Conservation (phyloP, 2,888 invertebrate genomes). For the Eupithecia subfuscata region DNA sequence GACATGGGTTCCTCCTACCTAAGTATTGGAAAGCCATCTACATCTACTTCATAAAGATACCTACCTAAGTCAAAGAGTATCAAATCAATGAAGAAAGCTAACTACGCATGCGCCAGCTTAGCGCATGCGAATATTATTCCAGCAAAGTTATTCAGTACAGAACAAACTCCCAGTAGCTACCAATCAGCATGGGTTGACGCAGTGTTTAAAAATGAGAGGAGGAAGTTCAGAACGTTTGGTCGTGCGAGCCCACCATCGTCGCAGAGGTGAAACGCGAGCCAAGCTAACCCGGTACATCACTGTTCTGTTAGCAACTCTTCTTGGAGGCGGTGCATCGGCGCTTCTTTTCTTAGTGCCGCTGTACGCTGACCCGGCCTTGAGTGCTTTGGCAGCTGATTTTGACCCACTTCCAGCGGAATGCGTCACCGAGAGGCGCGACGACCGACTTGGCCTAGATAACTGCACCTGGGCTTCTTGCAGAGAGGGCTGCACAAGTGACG, state of each 20-base stretch:
- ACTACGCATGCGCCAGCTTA: constrained; percentile 60
- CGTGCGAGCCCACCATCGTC: constrained; percentile 65
- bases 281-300: constrained; percentile 77
- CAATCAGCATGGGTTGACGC: constrained; percentile 78
- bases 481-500: constrained; percentile 92
- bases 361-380: constrained; percentile 81
- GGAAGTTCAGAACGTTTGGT: constrained; percentile 79
- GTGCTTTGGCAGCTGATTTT: constrained; percentile 89
- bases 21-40: neutral
- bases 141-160: constrained; percentile 43
- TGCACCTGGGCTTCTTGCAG: constrained; percentile 92
- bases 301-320: constrained; percentile 72
- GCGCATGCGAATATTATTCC: constrained; percentile 54
- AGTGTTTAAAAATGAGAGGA: constrained; percentile 74
- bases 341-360: constrained; percentile 79
- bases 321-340: constrained; percentile 78
- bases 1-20: neutral
- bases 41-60: neutral
- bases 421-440: constrained; percentile 88
- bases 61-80: neutral
- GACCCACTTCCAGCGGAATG: constrained; percentile 89
- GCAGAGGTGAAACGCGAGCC: constrained; percentile 74
- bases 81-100: constrained; percentile 25
- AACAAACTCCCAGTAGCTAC: constrained; percentile 42
- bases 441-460: constrained; percentile 89